Percentiles rank a stretch among this genome's conserved stretches.
phyloP scores from a whole-genome alignment of 2,797 vertebrate species.

The Tokudaia tokunoshimensis region DNA sequence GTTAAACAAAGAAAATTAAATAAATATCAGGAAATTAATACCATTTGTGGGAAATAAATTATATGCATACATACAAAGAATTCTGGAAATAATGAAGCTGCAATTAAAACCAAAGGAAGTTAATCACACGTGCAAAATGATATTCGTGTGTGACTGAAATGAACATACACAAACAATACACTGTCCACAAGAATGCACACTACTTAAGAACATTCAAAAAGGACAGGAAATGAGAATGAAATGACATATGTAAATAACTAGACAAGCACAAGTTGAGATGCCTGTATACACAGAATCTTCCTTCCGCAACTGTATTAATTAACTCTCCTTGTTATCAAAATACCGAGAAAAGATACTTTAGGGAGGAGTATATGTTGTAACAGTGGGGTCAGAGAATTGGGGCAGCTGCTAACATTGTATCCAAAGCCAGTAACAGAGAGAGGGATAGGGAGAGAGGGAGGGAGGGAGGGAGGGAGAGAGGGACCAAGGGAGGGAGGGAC shows the following conservation, averaged over 20 bases:
- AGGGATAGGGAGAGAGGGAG: no score
- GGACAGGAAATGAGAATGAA: neutral
- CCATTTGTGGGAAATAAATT: neutral
- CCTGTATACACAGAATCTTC: neutral
- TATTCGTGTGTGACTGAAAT: neutral
- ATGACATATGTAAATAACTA: neutral
- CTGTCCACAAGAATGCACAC: neutral
- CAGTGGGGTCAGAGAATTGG: neutral
- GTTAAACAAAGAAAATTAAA: neutral
- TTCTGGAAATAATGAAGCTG: neutral
- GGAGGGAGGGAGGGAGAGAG: no score
- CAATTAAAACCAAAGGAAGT: neutral
- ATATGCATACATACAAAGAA: neutral
- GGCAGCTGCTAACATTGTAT: neutral
- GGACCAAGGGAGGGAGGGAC: no score
- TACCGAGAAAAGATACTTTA: neutral
- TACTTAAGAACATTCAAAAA: neutral
- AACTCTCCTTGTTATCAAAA: neutral
- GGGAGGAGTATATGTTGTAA: neutral
- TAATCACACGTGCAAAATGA: neutral
- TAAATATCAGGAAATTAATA: neutral
- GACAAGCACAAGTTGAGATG: neutral
- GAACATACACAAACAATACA: neutral
- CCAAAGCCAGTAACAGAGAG: neutral
- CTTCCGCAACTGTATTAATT: neutral